Conservation (phyloP, 2,113 vertebrate species). For the Cochlearius cochlearius region DNA sequence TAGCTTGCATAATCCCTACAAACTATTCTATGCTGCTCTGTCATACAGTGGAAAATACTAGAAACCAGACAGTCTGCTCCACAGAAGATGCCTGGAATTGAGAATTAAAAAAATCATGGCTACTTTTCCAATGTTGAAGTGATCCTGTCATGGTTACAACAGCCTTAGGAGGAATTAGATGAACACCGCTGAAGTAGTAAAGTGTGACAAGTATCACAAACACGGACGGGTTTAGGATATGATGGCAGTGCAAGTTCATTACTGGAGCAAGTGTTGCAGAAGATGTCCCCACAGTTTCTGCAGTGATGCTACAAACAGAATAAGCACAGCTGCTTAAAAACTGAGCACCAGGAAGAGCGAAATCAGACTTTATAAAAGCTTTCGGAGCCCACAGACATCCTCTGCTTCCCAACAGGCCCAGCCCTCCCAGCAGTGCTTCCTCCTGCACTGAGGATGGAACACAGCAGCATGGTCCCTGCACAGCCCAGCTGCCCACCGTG, state of each 20-base stretch:
- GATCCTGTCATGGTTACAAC: background rate
- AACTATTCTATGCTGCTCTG: background rate
- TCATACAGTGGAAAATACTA: background rate
- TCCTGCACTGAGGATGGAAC: accelerated
- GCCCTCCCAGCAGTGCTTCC: background rate
- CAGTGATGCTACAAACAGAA: constrained; percentile 87
- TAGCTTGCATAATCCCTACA: background rate
- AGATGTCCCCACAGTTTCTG: constrained; percentile 97
- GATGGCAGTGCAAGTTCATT: constrained; percentile 94
- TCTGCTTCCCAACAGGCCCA: accelerated
- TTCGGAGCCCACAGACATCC: accelerated
- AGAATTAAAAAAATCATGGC: constrained; percentile 46
- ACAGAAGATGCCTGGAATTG: background rate
- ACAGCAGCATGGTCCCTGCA: accelerated
- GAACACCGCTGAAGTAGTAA: constrained; percentile 90
- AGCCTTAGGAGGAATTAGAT: constrained; percentile 80
- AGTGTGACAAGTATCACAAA: constrained; percentile 91
- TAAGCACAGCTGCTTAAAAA: background rate
- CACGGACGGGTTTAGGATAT: constrained; percentile 90
- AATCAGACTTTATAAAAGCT: too few species aligned
- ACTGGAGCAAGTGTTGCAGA: constrained; percentile 91
- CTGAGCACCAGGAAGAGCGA: accelerated
- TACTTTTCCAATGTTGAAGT: constrained; percentile 20
- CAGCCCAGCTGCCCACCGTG: accelerated
- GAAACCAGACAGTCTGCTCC: background rate